Conservation (phyloP, 2,888 invertebrate species). For the Pachydiplax longipennis region DNA sequence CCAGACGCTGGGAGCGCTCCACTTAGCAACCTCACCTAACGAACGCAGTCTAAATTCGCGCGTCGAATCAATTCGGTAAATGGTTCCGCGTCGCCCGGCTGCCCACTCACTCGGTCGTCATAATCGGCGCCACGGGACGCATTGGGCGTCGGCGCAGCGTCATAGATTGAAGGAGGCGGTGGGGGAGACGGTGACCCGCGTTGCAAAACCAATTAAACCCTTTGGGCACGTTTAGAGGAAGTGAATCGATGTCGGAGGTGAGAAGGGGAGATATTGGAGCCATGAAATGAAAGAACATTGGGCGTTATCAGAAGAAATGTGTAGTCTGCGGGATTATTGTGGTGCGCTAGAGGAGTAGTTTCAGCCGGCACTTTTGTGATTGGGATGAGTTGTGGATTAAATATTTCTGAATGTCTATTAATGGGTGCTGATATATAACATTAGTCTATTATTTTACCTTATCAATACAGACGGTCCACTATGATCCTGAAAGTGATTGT, state of each 20-base stretch:
- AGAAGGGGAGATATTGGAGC: not conserved
- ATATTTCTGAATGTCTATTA: too few relatives aligned
- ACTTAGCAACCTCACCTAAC: conserved; percentile 32
- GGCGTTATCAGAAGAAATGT: too few relatives aligned
- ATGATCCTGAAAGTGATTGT: too few relatives aligned
- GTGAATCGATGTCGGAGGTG: conserved; percentile 3
- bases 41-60: conserved; percentile 17
- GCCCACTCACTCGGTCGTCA: conserved; percentile 33
- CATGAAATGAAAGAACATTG: not conserved
- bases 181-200: not conserved
- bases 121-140: conserved; percentile 36
- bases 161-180: not conserved
- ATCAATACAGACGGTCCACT: too few relatives aligned
- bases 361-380: too few relatives aligned
- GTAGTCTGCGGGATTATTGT: too few relatives aligned
- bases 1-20: not conserved
- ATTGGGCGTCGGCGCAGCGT: conserved; percentile 20
- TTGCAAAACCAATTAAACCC: conserved; percentile 41
- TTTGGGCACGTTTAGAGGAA: conserved; percentile 40
- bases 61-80: conserved; percentile 35
- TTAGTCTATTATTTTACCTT: too few relatives aligned
- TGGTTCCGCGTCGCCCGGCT: conserved; percentile 14
- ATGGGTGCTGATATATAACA: too few relatives aligned
- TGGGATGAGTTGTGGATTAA: too few relatives aligned
- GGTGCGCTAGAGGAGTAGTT: too few relatives aligned